Percentiles rank a stretch among this genome's conserved stretches.
Evolutionary conservation across 2,888 invertebrate species (phyloP).

Genomic region (Epinotia brunnichana): DNA sequence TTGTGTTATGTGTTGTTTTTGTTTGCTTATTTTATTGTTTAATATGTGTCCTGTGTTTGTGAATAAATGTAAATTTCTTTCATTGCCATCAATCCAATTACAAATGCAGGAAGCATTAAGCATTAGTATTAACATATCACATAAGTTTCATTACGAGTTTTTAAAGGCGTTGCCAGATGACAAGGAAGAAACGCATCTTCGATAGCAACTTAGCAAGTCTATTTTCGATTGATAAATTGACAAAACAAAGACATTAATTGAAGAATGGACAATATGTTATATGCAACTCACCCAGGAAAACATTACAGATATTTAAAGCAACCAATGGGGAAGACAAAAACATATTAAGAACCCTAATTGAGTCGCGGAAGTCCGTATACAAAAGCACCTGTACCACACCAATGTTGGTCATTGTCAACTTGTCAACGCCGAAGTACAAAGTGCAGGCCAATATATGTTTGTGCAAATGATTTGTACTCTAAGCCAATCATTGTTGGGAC

Average conservation of each 20-base stretch:
- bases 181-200: too few species aligned
- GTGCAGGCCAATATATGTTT: constrained; percentile 20
- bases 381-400: constrained; percentile 23
- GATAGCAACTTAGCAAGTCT: too few species aligned
- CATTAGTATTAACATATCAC: too few species aligned
- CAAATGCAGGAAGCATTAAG: too few species aligned
- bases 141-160: too few species aligned
- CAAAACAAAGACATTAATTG: not conserved
- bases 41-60: too few species aligned
- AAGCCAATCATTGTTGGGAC: not conserved
- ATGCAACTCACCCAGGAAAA: not conserved
- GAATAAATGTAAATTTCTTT: too few species aligned
- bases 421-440: constrained; percentile 17
- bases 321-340: constrained; percentile 15
- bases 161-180: too few species aligned
- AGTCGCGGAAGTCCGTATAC: constrained; percentile 31
- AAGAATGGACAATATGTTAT: constrained; percentile 15
- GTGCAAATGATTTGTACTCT: not conserved
- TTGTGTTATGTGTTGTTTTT: too few species aligned
- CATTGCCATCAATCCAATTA: too few species aligned
- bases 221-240: not conserved
- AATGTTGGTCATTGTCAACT: constrained; percentile 22
- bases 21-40: too few species aligned
- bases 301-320: constrained; percentile 11
- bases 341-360: constrained; percentile 17